Evolutionary conservation across 1,140 invertebrate genomes (phyloP), one percentile per base, ranked within the genome.

Genomic region (Panagrolaimus sp.): DNA sequence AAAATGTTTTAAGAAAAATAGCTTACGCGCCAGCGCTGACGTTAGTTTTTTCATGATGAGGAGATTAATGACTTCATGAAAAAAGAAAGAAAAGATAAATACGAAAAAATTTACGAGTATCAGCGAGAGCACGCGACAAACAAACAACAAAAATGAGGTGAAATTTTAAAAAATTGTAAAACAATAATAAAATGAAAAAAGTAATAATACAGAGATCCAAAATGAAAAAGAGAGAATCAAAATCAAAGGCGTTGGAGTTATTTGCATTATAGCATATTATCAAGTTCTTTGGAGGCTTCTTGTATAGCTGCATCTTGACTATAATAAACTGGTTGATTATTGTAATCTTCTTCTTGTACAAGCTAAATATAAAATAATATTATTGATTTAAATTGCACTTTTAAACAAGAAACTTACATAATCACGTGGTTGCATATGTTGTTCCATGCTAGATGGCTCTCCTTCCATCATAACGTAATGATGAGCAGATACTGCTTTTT

Each of bases 281-380:
- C 51, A 20, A 57, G 51, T 57, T 57, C 51, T 27, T 57, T 57
- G 51, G 51, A 57, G 8, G 51, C 51, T 57, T 57, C 51, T 57
- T 57, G 51, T 20, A 57, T 57, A 11, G 27, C 51, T 11, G 51
- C 51, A 57, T 57, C 51, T 11, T 57, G 51, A 27, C 20, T 27
- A 27, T 27, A 20, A 13, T 57, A 57, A 11, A 11, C 20, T 11
- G 51, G 2, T 57, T 13, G 51, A 25, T 14, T 9, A 27, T 20
- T 27, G n/a, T 57, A 57, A 25, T 57, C 51, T 25, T 57, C 51
- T 20, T 27, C 27, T 57, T 57, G 51, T 20, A 57, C 51, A 27
- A 57, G 51, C 51, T 57, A 27, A 57, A n/a, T n/a, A n/a, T n/a
- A 57, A 57, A 57, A 27, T 57, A n/a, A 57, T 57, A 11, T 57